phyloP scores from a whole-genome alignment of 1,140 invertebrate species.

The Cydia splendana region DNA sequence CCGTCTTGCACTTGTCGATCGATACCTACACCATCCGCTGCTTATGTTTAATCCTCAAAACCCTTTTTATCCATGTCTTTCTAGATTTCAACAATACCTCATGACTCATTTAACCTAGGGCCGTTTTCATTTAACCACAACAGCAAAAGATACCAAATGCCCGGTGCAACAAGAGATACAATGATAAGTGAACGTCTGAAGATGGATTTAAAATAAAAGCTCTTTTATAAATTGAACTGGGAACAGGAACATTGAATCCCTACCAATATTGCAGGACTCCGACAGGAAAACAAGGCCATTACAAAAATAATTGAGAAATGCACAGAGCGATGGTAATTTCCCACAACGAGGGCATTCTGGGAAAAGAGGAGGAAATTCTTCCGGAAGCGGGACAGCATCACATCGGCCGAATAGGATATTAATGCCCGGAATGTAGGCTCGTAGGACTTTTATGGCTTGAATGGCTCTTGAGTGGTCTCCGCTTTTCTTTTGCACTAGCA shows the following conservation, averaged over 20 bases:
- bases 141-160: too few species aligned
- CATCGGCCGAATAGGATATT: conserved; percentile 27
- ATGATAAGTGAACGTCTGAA: not conserved
- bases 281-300: conserved; percentile 35
- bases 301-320: conserved; percentile 42
- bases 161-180: not conserved
- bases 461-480: not conserved
- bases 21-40: too few species aligned
- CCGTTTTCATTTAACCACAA: too few species aligned
- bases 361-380: conserved; percentile 15
- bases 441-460: not conserved
- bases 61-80: too few species aligned
- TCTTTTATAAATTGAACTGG: conserved; percentile 20
- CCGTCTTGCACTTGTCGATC: too few species aligned
- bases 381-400: conserved; percentile 33
- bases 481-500: conserved; percentile 13
- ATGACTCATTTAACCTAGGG: too few species aligned
- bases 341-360: conserved; percentile 26
- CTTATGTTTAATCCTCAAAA: too few species aligned
- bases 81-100: too few species aligned
- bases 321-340: conserved; percentile 38
- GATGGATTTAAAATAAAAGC: conserved; percentile 10
- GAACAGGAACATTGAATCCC: conserved; percentile 10
- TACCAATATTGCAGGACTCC: not conserved
- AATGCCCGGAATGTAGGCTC: conserved; percentile 21